A percentile compares a stretch with the other conserved stretches of the same genome.
phyloP scores from a whole-genome alignment of 2,113 vertebrate species.

The Osmerus eperlanus region DNA sequence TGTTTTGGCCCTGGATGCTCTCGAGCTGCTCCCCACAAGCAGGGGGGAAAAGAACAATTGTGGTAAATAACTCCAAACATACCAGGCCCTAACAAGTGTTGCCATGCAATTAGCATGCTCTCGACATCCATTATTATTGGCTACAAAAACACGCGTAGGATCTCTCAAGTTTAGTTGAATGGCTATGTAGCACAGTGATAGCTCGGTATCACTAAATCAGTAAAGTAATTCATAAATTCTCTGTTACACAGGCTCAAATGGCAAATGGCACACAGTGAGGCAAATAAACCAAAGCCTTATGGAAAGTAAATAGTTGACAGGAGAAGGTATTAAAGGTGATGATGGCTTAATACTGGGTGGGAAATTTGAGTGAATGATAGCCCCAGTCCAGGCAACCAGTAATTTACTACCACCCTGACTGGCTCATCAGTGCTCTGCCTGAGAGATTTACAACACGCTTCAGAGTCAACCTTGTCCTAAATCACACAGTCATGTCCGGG shows the following conservation, averaged over 20 bases:
- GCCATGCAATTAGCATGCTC: constrained; percentile 27
- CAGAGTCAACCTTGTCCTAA: constrained; percentile 12
- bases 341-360: constrained; percentile 23
- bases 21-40: background rate
- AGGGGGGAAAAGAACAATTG: background rate
- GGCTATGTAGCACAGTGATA: background rate
- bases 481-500: constrained; percentile 22
- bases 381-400: constrained; percentile 10
- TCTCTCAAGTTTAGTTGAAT: constrained; percentile 10
- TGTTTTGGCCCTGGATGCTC: too few species aligned
- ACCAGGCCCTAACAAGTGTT: constrained; percentile 10
- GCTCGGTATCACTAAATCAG: background rate
- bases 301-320: constrained; percentile 13
- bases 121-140: constrained; percentile 14
- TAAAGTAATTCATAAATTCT: too few species aligned
- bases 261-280: background rate
- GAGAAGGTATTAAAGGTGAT: constrained; percentile 17
- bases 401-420: constrained; percentile 18
- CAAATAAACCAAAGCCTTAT: background rate
- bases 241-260: background rate
- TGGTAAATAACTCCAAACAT: constrained; percentile 21
- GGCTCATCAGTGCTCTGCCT: constrained; percentile 32
- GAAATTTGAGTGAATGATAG: constrained; percentile 22
- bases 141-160: constrained; percentile 12
- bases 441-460: constrained; percentile 33